phyloP scores from a whole-genome alignment of 2,113 vertebrate genomes.

The Phaethornis superciliosus region DNA sequence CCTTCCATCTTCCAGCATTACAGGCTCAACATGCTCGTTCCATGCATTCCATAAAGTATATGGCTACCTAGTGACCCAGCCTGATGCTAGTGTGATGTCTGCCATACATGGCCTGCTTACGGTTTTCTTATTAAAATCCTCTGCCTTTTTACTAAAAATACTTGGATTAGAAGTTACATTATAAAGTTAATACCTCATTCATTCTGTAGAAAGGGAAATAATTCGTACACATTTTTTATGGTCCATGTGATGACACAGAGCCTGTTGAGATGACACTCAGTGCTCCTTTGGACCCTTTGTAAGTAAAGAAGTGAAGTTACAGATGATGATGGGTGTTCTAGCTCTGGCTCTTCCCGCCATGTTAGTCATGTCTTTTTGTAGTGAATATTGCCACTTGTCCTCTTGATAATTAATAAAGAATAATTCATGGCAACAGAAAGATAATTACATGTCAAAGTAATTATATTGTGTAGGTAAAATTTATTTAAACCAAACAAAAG shows the following conservation, averaged over 20 bases:
- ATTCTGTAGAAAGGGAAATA: background rate
- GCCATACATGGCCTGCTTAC: background rate
- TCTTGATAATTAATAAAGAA: background rate
- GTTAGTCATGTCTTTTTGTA: background rate
- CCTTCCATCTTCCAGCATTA: background rate
- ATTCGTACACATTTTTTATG: background rate
- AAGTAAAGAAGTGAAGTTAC: background rate
- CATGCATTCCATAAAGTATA: background rate
- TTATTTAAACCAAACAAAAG: background rate
- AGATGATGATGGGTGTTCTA: background rate
- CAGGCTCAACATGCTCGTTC: background rate
- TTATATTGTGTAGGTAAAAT: background rate
- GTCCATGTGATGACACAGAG: background rate
- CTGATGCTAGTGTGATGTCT: background rate
- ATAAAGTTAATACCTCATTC: background rate
- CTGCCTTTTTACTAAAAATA: background rate
- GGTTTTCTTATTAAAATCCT: background rate
- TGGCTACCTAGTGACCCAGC: fast-evolving
- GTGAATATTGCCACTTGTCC: background rate
- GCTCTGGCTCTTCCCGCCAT: background rate
- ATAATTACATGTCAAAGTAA: background rate
- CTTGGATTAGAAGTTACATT: background rate
- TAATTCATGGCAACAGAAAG: background rate
- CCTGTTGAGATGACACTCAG: background rate
- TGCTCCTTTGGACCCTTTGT: background rate